phyloP scores from a whole-genome alignment of 2,113 vertebrate species.

The Cebus imitator region DNA sequence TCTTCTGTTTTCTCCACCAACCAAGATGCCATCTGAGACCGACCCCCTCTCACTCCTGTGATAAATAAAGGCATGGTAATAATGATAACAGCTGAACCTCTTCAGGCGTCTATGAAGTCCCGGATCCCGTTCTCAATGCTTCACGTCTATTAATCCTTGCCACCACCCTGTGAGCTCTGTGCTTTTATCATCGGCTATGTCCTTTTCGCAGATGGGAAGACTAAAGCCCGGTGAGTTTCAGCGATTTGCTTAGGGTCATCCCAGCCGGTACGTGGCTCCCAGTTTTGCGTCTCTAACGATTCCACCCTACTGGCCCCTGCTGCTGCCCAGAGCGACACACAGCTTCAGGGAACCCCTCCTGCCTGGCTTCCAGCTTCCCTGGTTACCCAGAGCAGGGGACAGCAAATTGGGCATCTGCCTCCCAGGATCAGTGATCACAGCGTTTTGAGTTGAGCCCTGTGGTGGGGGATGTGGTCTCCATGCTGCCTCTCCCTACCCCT shows the following conservation, averaged over 20 bases:
- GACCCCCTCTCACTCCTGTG: not conserved
- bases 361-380: not conserved
- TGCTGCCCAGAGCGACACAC: rapidly evolving
- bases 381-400: not conserved
- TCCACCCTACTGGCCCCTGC: rapidly evolving
- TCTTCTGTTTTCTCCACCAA: not conserved
- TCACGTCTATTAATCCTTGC: too few species aligned
- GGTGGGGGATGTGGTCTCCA: not conserved
- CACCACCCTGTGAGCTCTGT: not conserved
- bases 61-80: not conserved
- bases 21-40: not conserved
- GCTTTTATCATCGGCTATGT: not conserved
- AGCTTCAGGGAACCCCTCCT: not conserved
- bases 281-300: rapidly evolving
- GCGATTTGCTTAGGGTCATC: not conserved
- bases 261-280: not conserved
- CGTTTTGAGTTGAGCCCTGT: not conserved
- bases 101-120: rapidly evolving
- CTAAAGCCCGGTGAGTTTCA: not conserved
- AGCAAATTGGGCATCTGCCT: rapidly evolving
- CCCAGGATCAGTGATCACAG: not conserved
- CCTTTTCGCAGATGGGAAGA: constrained; percentile 1
- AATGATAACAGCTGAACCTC: not conserved
- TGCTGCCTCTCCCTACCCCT: not conserved
- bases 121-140: rapidly evolving